Base-by-base conservation (phyloP, 2,113 vertebrate species). In the Sciurus niger region DNA sequence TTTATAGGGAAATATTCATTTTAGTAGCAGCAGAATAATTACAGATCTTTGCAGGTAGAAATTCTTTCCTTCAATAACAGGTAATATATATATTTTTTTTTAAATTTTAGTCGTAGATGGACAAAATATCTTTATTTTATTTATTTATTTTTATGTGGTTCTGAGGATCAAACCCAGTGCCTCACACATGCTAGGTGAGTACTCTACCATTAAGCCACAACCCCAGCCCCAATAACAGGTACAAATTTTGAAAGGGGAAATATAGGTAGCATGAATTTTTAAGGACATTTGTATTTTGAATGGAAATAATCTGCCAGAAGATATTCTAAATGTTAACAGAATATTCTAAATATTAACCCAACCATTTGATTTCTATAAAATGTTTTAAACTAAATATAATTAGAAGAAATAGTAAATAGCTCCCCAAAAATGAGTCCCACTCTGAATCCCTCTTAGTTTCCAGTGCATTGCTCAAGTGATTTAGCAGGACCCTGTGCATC, bases 341-440 rank as follows among this genome's bases (percentile, higher is more conserved):
- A 13, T 76, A 55, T 43, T 24, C 2, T 48, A 51, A 67, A 34
- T 46, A 51, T 34, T 85, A n/a, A 84, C 34, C 6, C 48, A 83
- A 25, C 10, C 30, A 9, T 63, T 28, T 83, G 32, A 67, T 34
- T 51, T 67, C 88, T 65, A 20, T 7, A 77, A 63, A 63, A 53
- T 16, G 4, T 70, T 10, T n/a, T 20, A 48, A 25, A 51, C 72
- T n/a, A 85, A 92, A 46, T 74, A 51, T 63, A 84, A 89, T 4
- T 37, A 46, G 60, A 63, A 87, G 16, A 84, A 22, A 34, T n/a
- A 11, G 17, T 4, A 46, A 53, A 4, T 25, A 22, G 37, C 18
- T 63, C 17, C 18, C 0, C 8, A 1, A 58, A 2, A 20, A 34
- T 22, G 24, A 17, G 8, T 13, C 17, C 63, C 60, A 60, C 2